Base-by-base conservation (phyloP, 1,140 invertebrate genomes). In the Orius laevigatus region DNA sequence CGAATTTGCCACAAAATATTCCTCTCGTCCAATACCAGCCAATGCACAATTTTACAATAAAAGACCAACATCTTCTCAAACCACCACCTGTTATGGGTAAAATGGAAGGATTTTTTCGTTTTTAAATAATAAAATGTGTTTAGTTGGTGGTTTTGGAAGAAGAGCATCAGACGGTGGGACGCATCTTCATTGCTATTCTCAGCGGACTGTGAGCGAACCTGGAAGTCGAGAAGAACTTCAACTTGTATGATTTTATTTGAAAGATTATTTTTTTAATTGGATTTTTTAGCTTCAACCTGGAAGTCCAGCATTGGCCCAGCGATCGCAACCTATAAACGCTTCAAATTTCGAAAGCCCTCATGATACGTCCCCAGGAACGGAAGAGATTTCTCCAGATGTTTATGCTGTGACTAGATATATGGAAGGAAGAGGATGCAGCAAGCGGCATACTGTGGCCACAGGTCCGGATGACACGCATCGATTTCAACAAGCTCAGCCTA, bases 131-230 rank as follows among this genome's bases (percentile, higher is more conserved):
- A n/a, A 38, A 43, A 18, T 43, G 33, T 8, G 33, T 8, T 35
- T n/a, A 56, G 81, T 76, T 55, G 79, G 81, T 52, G 76, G 79
- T 41, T 86, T 93, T 68, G 87, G 85, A 36, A 71, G 92, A 46
- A 75, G 92, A 58, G 92, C 92, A 42, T 95, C 90, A 5, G 92
- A 97, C 70, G 92, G 92, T 56, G 91, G 92, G 45, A 91, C 90
- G 36, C 92, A 95, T 71, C 74, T 93, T 33, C 81, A 85, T 54
- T 78, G 81, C 57, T 79, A 75, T 57, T 83, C 78, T 62, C 77
- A 76, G 57, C 73, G 71, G 53, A 63, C 71, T 59, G 70, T 68
- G 63, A 78, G 73, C 64, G 74, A 78, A 55, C 73, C 75, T 42
- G 75, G 73, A 32, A 79, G 75, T 55, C 70, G 75, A 58, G 73